Evolutionary conservation across 2,113 vertebrate genomes (phyloP).

Genomic region (Stegastes partitus): DNA sequence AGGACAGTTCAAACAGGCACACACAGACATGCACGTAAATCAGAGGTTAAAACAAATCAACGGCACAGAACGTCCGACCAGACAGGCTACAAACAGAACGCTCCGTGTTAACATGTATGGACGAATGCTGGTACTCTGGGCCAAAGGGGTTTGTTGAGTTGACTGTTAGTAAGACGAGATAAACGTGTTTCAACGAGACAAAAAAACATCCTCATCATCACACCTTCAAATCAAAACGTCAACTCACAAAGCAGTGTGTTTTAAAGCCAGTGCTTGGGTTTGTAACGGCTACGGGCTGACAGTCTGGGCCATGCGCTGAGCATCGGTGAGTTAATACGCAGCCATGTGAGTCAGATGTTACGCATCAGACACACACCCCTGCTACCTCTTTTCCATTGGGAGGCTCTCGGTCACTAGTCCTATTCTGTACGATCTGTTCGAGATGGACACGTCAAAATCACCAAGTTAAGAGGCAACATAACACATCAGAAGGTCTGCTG

Average conservation of each 20-base stretch:
- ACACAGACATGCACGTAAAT: slow-evolving; percentile 54
- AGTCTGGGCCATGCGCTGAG: slow-evolving; percentile 60
- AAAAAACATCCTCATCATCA: not conserved
- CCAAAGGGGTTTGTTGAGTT: not conserved
- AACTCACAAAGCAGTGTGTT: slow-evolving; percentile 46
- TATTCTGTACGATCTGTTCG: slow-evolving; percentile 89
- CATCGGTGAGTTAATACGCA: slow-evolving; percentile 66
- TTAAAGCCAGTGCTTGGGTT: slow-evolving; percentile 18
- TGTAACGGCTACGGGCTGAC: slow-evolving; percentile 13
- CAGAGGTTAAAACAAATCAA: slow-evolving; percentile 29
- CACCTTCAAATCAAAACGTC: slow-evolving; percentile 37
- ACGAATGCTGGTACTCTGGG: slow-evolving; percentile 12
- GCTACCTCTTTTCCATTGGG: slow-evolving; percentile 81
- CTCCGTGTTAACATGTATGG: slow-evolving; percentile 1
- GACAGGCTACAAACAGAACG: slow-evolving; percentile 21
- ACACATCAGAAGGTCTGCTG: not conserved
- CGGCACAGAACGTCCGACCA: slow-evolving; percentile 23
- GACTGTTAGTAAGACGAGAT: slow-evolving; percentile 31
- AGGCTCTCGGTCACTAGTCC: slow-evolving; percentile 78
- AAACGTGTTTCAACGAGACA: not conserved
- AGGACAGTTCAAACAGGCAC: slow-evolving; percentile 46
- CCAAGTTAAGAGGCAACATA: slow-evolving; percentile 13
- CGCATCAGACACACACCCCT: slow-evolving; percentile 81
- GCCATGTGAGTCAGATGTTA: slow-evolving; percentile 60
- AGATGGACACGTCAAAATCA: slow-evolving; percentile 68